Evolutionary conservation across 1,140 invertebrate species (phyloP).

Genomic region (Theocolax elegans): DNA sequence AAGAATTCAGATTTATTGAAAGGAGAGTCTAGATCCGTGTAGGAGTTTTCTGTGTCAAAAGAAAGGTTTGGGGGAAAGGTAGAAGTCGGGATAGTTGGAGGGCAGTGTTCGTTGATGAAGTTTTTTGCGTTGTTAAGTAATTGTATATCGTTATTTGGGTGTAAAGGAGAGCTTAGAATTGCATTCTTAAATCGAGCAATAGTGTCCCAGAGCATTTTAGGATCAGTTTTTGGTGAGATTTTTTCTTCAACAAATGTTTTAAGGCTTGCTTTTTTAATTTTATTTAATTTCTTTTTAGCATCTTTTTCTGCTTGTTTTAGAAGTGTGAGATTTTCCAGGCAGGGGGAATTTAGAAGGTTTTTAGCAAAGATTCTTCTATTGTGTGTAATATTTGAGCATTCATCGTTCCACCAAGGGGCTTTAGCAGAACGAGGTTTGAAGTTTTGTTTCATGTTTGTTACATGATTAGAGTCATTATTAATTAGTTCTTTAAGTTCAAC

Average conservation of each 20-base stretch:
- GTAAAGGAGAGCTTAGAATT: no score
- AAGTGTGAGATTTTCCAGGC: not conserved
- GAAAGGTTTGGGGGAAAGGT: not conserved
- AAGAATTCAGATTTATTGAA: constrained; percentile 34
- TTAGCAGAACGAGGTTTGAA: not conserved
- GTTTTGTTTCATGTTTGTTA: not conserved
- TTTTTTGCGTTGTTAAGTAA: not conserved
- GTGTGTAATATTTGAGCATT: not conserved
- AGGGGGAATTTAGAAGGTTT: not conserved
- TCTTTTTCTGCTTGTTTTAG: not conserved
- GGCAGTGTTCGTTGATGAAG: not conserved
- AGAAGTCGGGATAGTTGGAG: not conserved
- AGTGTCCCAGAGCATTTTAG: not conserved
- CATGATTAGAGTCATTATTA: not conserved
- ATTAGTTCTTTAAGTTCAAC: not conserved
- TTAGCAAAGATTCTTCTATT: not conserved
- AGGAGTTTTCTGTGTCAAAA: not conserved
- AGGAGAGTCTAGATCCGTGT: not conserved
- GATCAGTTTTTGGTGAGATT: not conserved
- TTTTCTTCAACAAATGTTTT: not conserved
- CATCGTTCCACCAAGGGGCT: not conserved
- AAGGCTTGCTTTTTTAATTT: not conserved
- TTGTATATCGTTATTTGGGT: not conserved
- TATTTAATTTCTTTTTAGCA: not conserved
- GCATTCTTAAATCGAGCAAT: not conserved